Evolutionary conservation across 2,113 vertebrate genomes (phyloP).

Genomic region (Syngnathus scovelli): DNA sequence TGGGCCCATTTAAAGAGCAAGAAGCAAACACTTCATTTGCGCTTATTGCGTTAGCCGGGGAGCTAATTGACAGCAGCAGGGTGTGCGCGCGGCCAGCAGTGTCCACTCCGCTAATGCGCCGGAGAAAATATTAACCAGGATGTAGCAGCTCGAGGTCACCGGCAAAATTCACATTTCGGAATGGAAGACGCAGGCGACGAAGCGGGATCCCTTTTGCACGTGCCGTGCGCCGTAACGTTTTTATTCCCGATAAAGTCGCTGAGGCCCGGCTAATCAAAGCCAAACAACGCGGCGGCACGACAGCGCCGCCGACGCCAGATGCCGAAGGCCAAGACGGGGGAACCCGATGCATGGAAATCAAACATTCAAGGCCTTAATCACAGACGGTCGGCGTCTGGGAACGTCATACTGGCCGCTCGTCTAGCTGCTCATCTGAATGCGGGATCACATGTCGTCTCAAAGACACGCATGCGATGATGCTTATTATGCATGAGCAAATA

Average conservation of each 20-base stretch:
- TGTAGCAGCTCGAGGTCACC: slow-evolving; percentile 33
- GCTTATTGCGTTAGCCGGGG: slow-evolving; percentile 51
- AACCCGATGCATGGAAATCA: slow-evolving; percentile 61
- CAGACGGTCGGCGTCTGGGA: slow-evolving; percentile 28
- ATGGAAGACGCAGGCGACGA: background rate
- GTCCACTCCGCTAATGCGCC: slow-evolving; percentile 54
- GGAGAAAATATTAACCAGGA: slow-evolving; percentile 58
- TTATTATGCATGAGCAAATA: slow-evolving; percentile 47
- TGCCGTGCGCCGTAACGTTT: slow-evolving; percentile 28
- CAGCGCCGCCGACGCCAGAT: slow-evolving; percentile 1
- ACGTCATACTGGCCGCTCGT: slow-evolving; percentile 3
- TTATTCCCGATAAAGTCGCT: slow-evolving; percentile 45
- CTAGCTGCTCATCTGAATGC: slow-evolving; percentile 61
- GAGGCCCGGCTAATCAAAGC: slow-evolving; percentile 56
- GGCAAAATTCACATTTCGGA: slow-evolving; percentile 28
- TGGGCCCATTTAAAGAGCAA: slow-evolving; percentile 73
- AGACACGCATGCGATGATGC: slow-evolving; percentile 54
- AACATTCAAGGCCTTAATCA: slow-evolving; percentile 50
- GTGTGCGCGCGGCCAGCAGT: slow-evolving; percentile 37
- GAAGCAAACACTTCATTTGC: slow-evolving; percentile 76
- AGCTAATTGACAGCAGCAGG: slow-evolving; percentile 68
- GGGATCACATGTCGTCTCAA: slow-evolving; percentile 52
- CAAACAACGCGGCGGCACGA: slow-evolving; percentile 57
- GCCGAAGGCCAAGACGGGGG: slow-evolving; percentile 23
- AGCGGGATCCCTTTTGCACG: background rate